Percentiles rank a stretch among this genome's conserved stretches.
These are phyloP conservation scores for Gnathonemus echidnorhynchus DNA, from an alignment of 2,113 vertebrate genomes.

Conservation along the genomic window DNA sequence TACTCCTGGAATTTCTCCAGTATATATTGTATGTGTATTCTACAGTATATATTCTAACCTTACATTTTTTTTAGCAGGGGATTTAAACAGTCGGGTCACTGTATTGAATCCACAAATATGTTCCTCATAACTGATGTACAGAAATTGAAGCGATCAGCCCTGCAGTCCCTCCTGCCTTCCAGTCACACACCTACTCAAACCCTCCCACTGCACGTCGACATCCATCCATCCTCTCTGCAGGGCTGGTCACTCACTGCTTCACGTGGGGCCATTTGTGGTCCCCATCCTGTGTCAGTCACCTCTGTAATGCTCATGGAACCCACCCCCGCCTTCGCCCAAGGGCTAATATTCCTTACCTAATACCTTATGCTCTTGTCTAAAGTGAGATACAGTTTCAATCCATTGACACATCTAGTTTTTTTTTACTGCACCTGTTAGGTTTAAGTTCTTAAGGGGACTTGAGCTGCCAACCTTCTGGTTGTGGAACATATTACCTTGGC, in stretches of 20 bases:
- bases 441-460: not conserved
- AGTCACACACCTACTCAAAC: not conserved
- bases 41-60: not conserved
- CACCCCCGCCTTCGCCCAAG: not conserved
- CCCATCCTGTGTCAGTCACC: not conserved
- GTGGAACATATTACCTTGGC: not conserved
- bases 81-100: not conserved
- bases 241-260: not conserved
- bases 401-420: not conserved
- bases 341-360: not conserved
- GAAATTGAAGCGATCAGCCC: not conserved
- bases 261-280: not conserved
- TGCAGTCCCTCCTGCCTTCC: conserved; percentile 13
- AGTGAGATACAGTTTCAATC: not conserved
- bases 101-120: conserved; percentile 11
- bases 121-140: not conserved
- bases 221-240: not conserved
- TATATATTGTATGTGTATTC: not conserved
- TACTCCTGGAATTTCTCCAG: not conserved
- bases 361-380: not conserved
- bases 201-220: not conserved
- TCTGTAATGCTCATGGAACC: not conserved
- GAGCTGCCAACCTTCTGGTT: not conserved
- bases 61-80: not conserved
- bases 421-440: not conserved